A percentile compares a stretch with the other conserved stretches of the same genome.
phyloP scores from a whole-genome alignment of 2,113 vertebrate genomes.

The Heterochromis multidens region DNA sequence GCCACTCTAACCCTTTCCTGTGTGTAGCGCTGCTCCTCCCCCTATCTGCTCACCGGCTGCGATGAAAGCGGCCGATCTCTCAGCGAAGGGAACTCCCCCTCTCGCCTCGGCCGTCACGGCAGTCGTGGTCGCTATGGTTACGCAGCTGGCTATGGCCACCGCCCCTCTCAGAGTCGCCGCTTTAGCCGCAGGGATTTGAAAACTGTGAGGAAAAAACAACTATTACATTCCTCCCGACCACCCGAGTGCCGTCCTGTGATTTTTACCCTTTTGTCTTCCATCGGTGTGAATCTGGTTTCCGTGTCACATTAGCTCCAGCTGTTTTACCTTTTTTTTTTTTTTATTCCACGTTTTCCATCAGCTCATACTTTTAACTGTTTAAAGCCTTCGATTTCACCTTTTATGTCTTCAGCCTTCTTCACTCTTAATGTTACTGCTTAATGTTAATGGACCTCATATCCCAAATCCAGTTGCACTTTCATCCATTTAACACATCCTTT shows the following conservation, averaged over 20 bases:
- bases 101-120: constrained; percentile 34
- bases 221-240: not conserved
- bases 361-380: not conserved
- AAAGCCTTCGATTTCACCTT: not conserved
- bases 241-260: not conserved
- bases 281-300: not conserved
- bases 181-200: constrained; percentile 62
- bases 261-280: constrained; percentile 1
- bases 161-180: constrained; percentile 25
- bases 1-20: constrained; percentile 36
- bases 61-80: constrained; percentile 62
- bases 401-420: not conserved
- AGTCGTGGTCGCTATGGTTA: constrained; percentile 44
- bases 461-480: not conserved
- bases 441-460: not conserved
- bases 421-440: not conserved
- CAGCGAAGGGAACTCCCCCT: constrained; percentile 67
- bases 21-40: constrained; percentile 58
- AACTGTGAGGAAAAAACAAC: constrained; percentile 52
- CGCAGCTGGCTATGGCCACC: constrained; percentile 18
- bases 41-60: constrained; percentile 51
- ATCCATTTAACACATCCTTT: not conserved
- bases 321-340: not conserved
- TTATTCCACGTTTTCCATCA: not conserved
- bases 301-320: not conserved